Base-by-base conservation (phyloP, 2,888 invertebrate species). In the Cryptus viduatorius region DNA sequence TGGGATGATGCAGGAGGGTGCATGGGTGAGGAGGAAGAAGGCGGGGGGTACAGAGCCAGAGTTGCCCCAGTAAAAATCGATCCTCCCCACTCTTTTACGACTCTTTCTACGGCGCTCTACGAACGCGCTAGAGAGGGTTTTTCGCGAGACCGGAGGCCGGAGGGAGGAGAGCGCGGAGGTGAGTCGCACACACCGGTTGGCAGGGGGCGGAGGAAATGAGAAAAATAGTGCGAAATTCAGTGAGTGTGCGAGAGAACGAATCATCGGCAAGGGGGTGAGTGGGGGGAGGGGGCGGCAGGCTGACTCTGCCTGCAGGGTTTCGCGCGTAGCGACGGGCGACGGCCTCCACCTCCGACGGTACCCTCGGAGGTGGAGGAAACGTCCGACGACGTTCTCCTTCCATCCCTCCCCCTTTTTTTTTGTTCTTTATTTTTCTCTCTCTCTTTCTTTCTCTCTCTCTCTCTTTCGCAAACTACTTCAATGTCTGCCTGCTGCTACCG, bases 11-110 rank as follows among this genome's bases (percentile, higher is more conserved):
- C 89, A 90, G 90, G 89, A 89, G 90, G 90, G 90, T 88, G 91
- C 90, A 90, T 86, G 90, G 88, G 88, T 88, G 89, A 61, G 76
- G 73, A 24, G 56, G 29, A 59, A 76, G 81, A 72, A 88, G 88
- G 89, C 84, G 86, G 89, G 89, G 87, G 88, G 89, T 89, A 89
- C 89, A 91, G 88, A 61, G 78, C 68, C 67, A 91, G 90, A 90
- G 91, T 92, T 93, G 93, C 93, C 93, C 94, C 94, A 94, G 94
- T 94, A 94, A 94, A 94, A 94, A 94, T 94, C 94, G 94, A 94
- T 94, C 94, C 92, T 92, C 92, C 93, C 93, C 93, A 92, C 93
- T 92, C 93, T 92, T 90, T 91, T 89, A 89, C 90, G 87, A 91
- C 92, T 92, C 92, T 92, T 92, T 89, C 90, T 86, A 75, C 83